These are phyloP conservation scores for Charaxes varanes DNA, from an alignment of 1,140 invertebrate genomes.

Conservation along the genomic window DNA sequence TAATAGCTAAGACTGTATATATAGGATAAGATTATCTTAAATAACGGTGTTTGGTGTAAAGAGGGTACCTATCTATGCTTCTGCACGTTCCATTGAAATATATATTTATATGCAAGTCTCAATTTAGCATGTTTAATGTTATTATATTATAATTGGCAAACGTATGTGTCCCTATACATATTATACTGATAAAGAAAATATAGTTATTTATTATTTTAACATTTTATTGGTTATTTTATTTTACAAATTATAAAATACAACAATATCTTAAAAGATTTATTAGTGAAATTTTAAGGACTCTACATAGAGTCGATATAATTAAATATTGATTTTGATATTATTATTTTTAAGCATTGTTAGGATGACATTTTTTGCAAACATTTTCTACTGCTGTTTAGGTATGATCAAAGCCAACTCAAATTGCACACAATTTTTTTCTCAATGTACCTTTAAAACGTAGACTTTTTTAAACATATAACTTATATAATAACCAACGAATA, in stretches of 20 bases:
- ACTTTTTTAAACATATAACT: no score
- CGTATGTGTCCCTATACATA: constrained; percentile 20
- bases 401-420: no score
- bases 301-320: no score
- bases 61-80: constrained; percentile 68
- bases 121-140: constrained; percentile 57
- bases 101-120: constrained; percentile 69
- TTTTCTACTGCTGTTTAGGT: background rate
- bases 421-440: no score
- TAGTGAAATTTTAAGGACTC: no score
- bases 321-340: no score
- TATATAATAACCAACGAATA: no score
- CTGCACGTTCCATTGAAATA: constrained; percentile 57
- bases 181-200: constrained; percentile 1
- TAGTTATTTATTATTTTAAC: constrained; percentile 5
- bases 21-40: constrained; percentile 61
- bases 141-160: constrained; percentile 37
- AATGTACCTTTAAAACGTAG: no score
- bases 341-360: no score
- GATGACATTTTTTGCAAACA: no score
- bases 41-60: constrained; percentile 69
- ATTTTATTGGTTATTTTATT: constrained; percentile 7
- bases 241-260: no score
- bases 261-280: no score
- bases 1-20: constrained; percentile 63